A percentile compares a stretch with the other conserved stretches of the same genome.
phyloP scores from a whole-genome alignment of 2,888 invertebrate genomes.

The Petrolisthes manimaculis region DNA sequence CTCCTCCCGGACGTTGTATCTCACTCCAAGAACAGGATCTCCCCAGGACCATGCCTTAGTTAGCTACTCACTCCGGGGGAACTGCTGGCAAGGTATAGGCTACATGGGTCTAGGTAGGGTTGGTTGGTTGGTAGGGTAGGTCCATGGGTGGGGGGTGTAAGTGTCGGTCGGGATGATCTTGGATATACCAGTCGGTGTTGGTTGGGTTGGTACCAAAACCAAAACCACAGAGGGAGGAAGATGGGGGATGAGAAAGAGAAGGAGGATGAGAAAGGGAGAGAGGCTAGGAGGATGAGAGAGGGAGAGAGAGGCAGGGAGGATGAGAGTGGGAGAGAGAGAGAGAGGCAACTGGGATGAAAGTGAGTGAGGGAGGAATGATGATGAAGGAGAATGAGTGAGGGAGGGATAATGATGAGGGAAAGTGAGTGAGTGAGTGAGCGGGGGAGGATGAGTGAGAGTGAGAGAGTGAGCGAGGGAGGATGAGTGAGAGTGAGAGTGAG shows the following conservation, averaged over 20 bases:
- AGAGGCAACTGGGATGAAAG: not conserved
- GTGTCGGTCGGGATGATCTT: not conserved
- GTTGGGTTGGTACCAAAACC: not conserved
- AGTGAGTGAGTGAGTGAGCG: not conserved
- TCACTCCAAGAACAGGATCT: too few relatives aligned
- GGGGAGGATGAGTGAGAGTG: not conserved
- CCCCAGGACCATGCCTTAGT: too few relatives aligned
- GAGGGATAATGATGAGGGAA: not conserved
- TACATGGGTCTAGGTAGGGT: too few relatives aligned
- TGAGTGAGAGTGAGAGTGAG: not conserved
- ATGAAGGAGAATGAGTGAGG: not conserved
- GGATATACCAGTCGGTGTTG: not conserved
- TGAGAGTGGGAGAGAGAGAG: not conserved
- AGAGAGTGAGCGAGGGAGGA: not conserved
- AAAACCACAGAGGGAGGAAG: not conserved
- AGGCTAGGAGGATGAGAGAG: not conserved
- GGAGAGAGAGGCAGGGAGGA: not conserved
- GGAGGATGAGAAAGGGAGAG: not conserved
- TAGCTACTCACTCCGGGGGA: not conserved
- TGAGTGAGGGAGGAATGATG: not conserved
- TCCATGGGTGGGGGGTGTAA: not conserved
- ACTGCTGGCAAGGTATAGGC: not conserved
- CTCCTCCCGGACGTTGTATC: too few relatives aligned
- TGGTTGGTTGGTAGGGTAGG: not conserved
- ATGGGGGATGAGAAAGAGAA: not conserved